Conservation (phyloP, 2,888 invertebrate genomes). For the Macrophya annulata region DNA sequence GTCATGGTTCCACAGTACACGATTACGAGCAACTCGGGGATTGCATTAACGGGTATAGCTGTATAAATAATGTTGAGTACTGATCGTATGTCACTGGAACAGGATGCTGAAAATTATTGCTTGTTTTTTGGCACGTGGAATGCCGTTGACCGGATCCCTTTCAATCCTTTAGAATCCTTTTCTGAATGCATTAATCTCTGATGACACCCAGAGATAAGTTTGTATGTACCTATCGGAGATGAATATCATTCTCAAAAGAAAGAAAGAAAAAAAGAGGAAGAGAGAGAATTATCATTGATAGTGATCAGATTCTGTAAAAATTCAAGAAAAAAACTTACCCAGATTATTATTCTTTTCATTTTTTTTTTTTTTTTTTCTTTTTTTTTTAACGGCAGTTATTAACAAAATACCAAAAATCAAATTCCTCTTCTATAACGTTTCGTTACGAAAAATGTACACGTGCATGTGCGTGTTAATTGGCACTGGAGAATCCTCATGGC, state of each 20-base stretch:
- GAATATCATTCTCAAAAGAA: neutral
- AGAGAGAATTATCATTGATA: slow-evolving; percentile 1
- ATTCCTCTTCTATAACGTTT: neutral
- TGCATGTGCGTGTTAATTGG: slow-evolving; percentile 22
- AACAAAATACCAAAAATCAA: neutral
- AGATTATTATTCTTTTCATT: neutral
- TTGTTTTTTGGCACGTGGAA: slow-evolving; percentile 49
- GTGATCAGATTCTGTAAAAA: neutral
- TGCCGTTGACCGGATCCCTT: slow-evolving; percentile 24
- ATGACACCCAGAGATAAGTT: neutral
- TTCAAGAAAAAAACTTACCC: neutral
- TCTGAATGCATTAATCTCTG: slow-evolving; percentile 12
- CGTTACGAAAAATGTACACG: neutral
- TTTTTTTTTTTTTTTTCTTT: neutral
- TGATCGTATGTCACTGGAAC: slow-evolving; percentile 40
- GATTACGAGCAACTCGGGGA: slow-evolving; percentile 36
- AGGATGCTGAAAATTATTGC: slow-evolving; percentile 43
- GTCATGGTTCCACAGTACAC: slow-evolving; percentile 12
- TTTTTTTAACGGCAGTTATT: neutral
- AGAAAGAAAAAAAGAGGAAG: neutral
- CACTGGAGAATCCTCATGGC: neutral
- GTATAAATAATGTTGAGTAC: slow-evolving; percentile 29
- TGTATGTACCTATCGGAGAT: neutral
- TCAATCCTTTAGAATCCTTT: slow-evolving; percentile 20
- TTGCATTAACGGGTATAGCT: slow-evolving; percentile 30